Percentiles rank a stretch among this genome's conserved stretches.
phyloP scores from a whole-genome alignment of 2,797 vertebrate species.

The Anisognathus igniventris region DNA sequence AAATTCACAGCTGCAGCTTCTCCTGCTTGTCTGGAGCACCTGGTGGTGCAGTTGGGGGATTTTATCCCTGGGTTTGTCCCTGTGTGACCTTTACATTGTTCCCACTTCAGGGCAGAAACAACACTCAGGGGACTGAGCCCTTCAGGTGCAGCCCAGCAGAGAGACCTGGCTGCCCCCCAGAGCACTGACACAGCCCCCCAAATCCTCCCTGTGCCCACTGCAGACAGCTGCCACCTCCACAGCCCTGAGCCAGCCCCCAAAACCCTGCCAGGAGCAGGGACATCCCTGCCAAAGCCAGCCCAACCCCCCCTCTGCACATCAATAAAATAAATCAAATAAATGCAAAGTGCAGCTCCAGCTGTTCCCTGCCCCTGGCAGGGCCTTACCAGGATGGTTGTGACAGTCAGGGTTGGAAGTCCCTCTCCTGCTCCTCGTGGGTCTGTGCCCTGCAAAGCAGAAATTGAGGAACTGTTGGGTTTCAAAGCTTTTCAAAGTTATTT shows the following conservation, averaged over 20 bases:
- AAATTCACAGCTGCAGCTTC: background rate
- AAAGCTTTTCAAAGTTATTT: too few species aligned
- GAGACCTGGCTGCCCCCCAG: too few species aligned
- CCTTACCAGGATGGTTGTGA: constrained; percentile 88
- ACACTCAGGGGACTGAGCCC: too few species aligned
- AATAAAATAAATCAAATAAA: background rate
- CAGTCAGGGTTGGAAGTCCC: constrained; percentile 66
- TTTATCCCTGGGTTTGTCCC: background rate
- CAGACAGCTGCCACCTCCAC: background rate
- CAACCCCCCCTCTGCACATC: background rate
- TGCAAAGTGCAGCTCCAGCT: background rate
- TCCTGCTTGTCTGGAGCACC: background rate
- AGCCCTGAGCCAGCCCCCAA: background rate
- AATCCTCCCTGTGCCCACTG: too few species aligned
- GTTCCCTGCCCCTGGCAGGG: fast-evolving
- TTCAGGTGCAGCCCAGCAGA: too few species aligned
- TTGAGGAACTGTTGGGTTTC: background rate
- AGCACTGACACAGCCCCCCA: too few species aligned
- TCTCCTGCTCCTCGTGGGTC: background rate
- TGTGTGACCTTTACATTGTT: background rate
- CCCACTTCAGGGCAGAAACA: too few species aligned
- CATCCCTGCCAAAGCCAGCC: background rate
- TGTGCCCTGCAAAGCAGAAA: background rate
- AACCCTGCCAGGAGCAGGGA: background rate
- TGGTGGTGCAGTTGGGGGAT: background rate